Base-by-base conservation (phyloP, 2,797 vertebrate genomes). In the Peromyscus eremicus region DNA sequence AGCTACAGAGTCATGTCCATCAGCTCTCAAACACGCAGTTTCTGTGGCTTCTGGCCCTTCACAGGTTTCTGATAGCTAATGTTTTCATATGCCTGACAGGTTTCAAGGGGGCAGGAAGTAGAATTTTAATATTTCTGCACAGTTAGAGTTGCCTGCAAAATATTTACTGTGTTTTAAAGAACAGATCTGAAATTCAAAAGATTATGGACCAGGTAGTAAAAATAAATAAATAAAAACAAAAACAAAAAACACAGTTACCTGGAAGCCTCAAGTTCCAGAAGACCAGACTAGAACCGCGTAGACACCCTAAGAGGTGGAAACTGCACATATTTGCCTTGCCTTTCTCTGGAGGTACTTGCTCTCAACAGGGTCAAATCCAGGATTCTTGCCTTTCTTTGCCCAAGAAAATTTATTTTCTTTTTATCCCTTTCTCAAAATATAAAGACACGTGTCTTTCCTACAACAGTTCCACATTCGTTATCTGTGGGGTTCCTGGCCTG, bases 101-200 rank as follows among this genome's bases (percentile, higher is more conserved):
- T 75, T 27, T 32, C 90, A 75, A 40, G 68, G 94, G 7, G 49
- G 2, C 34, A 79, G 10, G 19, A 81, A 57, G 14, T 92, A 77
- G 82, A 64, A 68, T 62, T 73, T 94, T 84, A 91, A 84, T 76
- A 43, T 82, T 92, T 94, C 80, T 82, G 46, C 57, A 91, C 17
- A 92, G 3, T 80, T 86, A 89, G 2, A 2, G 7, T 7, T 90
- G 85, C 73, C 13, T 57, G 6, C n/a, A 66, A 55, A 96, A 82
- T 10, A 55, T 84, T 84, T 94, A 64, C 40, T 76, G 4, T 62
- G 66, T 76, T n/a, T 91, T 93, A 91, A 91, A 96, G 25, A 17
- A 88, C 1, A 87, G 11, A 21, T 23, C 95, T 81, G 29, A 23
- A 93, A 85, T 60, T n/a, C 29, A 32, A 94, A 92, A 82, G 5